Conservation (phyloP, 1,140 invertebrate species). For the Pseudomyrmex pallidus region DNA sequence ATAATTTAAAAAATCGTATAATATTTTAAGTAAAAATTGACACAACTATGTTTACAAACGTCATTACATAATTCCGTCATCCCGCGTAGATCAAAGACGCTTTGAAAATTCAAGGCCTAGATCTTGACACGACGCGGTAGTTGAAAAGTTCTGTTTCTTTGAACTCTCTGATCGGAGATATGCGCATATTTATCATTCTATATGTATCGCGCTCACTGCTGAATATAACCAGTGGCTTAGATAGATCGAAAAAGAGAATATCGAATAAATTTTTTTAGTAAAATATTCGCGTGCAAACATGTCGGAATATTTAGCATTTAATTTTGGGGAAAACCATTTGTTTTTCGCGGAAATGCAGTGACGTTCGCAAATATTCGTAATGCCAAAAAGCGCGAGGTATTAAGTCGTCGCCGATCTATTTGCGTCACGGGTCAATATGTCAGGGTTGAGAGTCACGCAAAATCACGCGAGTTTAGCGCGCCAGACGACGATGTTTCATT, state of each 20-base stretch:
- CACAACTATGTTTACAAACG: constrained; percentile 5
- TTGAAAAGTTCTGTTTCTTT: constrained; percentile 13
- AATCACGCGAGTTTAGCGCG: constrained; percentile 44
- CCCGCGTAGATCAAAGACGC: constrained; percentile 36
- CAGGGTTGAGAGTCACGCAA: constrained; percentile 36
- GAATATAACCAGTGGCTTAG: not conserved
- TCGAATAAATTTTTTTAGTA: not conserved
- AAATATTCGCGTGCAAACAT: not conserved
- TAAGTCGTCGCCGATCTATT: constrained; percentile 37
- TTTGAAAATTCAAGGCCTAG: constrained; percentile 8
- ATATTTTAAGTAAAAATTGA: constrained; percentile 2
- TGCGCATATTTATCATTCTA: not conserved
- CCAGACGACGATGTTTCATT: not conserved
- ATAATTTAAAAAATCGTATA: constrained; percentile 12
- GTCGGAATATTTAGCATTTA: not conserved
- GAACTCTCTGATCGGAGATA: not conserved
- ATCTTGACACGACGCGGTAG: constrained; percentile 15
- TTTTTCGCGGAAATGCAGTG: not conserved
- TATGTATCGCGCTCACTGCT: not conserved
- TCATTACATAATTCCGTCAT: constrained; percentile 44
- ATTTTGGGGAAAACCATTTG: not conserved
- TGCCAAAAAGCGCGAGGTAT: constrained; percentile 28
- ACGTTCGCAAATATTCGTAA: constrained; percentile 22
- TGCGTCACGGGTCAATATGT: constrained; percentile 47
- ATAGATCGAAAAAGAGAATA: not conserved